Percentiles rank a stretch among this genome's conserved stretches.
Evolutionary conservation across 2,888 invertebrate genomes (phyloP).

Genomic region (Serripes groenlandicus): DNA sequence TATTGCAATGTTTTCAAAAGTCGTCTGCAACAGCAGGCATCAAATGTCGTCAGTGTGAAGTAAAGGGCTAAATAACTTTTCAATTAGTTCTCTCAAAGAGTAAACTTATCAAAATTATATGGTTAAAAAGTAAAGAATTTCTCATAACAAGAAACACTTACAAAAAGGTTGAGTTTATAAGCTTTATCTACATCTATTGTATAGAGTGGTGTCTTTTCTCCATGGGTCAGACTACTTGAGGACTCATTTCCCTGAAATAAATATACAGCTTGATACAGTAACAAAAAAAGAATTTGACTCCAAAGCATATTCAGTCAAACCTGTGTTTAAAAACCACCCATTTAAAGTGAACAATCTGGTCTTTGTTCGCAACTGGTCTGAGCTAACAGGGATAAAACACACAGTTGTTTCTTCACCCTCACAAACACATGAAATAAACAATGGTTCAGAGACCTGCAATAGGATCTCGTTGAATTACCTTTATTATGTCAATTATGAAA

Average conservation of each 20-base stretch:
- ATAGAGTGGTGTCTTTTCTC: conserved; percentile 91
- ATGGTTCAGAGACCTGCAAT: too few species aligned
- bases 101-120: neutral
- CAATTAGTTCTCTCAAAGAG: neutral
- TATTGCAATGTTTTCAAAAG: neutral
- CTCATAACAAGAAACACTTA: conserved; percentile 65
- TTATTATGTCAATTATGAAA: too few species aligned
- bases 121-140: neutral
- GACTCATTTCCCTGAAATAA: conserved; percentile 72
- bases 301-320: too few species aligned
- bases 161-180: conserved; percentile 84
- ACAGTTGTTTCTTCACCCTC: too few species aligned
- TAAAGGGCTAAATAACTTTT: neutral
- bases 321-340: too few species aligned
- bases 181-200: conserved; percentile 89
- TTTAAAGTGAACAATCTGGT: too few species aligned
- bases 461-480: too few species aligned
- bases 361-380: too few species aligned
- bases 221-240: conserved; percentile 82
- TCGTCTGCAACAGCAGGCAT: neutral
- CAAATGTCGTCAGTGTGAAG: neutral
- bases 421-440: too few species aligned
- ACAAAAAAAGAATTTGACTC: neutral
- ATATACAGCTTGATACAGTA: conserved; percentile 8
- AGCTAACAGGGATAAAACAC: too few species aligned